Conservation (phyloP, 2,888 invertebrate species). For the Drosophila quinaria region DNA sequence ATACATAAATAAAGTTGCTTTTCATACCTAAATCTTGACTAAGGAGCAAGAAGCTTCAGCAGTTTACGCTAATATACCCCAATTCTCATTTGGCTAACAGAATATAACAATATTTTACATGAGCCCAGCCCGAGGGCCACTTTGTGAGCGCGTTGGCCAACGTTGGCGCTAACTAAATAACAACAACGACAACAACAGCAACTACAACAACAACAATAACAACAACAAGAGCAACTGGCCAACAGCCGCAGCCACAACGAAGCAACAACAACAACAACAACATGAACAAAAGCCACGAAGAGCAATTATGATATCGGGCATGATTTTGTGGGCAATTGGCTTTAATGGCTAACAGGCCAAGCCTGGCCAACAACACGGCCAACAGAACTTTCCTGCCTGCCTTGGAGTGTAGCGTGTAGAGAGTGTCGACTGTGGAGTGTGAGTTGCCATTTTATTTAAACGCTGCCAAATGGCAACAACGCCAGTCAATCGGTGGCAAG, state of each 20-base stretch:
- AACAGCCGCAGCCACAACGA: conserved; percentile 34
- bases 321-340: conserved; percentile 82
- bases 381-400: conserved; percentile 17
- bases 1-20: background rate
- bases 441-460: conserved; percentile 71
- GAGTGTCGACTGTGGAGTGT: conserved; percentile 25
- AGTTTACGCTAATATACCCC: conserved; percentile 30
- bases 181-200: conserved; percentile 28
- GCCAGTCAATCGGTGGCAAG: conserved; percentile 64
- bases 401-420: background rate
- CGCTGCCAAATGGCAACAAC: conserved; percentile 72
- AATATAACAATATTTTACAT: conserved; percentile 74
- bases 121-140: conserved; percentile 54
- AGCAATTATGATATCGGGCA: conserved; percentile 81
- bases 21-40: background rate
- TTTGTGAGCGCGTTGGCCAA: conserved; percentile 54
- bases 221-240: conserved; percentile 26
- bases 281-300: conserved; percentile 71
- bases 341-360: conserved; percentile 69
- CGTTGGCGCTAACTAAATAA: conserved; percentile 71
- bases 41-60: too few species aligned
- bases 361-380: conserved; percentile 24
- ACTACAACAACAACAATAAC: background rate
- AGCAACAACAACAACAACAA: conserved; percentile 33
- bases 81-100: conserved; percentile 9